Evolutionary conservation across 2,888 invertebrate species (phyloP).

Genomic region (Achlya flavicornis): DNA sequence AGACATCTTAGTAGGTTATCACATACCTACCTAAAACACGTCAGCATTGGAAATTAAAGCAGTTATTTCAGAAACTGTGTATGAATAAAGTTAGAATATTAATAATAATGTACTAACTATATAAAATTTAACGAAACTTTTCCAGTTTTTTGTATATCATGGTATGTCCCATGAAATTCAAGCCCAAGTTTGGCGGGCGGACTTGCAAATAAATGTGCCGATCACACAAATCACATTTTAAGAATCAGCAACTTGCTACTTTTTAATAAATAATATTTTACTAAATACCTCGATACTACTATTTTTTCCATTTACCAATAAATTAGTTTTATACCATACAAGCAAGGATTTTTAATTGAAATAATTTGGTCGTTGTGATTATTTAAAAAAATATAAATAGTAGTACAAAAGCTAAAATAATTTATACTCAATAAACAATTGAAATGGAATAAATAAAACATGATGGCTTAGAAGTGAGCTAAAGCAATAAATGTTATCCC

Average conservation of each 20-base stretch:
- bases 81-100: too few relatives aligned
- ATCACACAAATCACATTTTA: neutral
- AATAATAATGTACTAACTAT: too few relatives aligned
- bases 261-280: neutral
- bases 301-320: neutral
- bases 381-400: slow-evolving; percentile 31
- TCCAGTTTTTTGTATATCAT: neutral
- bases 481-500: slow-evolving; percentile 77
- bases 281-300: neutral
- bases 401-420: slow-evolving; percentile 32
- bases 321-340: too few relatives aligned
- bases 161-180: neutral
- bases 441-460: slow-evolving; percentile 45
- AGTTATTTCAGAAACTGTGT: too few relatives aligned
- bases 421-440: slow-evolving; percentile 57
- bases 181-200: neutral
- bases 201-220: neutral
- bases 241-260: neutral
- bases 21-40: too few relatives aligned
- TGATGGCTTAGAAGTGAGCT: slow-evolving; percentile 56
- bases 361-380: neutral
- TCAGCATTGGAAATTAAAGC: too few relatives aligned
- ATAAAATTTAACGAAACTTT: neutral
- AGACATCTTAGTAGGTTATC: too few relatives aligned
- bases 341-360: too few relatives aligned